Conservation (phyloP, 2,888 invertebrate genomes). For the Steinernema carpocapsae region DNA sequence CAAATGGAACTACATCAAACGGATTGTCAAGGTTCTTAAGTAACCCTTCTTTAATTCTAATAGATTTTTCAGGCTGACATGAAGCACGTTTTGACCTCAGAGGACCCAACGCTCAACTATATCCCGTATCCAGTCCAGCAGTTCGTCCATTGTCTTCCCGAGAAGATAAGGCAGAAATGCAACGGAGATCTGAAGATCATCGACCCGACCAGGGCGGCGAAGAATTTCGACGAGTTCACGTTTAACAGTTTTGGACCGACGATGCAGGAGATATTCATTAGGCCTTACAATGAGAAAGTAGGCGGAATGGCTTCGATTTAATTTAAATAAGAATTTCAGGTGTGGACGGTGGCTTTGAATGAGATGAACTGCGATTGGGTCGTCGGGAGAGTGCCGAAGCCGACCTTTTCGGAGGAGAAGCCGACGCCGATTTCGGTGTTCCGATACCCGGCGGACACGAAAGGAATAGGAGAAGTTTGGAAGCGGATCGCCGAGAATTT, state of each 20-base stretch:
- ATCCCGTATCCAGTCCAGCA: slow-evolving; percentile 55
- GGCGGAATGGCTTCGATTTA: too few species aligned
- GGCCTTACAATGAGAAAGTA: slow-evolving; percentile 62
- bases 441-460: slow-evolving; percentile 53
- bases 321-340: slow-evolving; percentile 23
- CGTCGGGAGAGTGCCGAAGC: slow-evolving; percentile 55
- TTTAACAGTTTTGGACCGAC: slow-evolving; percentile 54
- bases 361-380: slow-evolving; percentile 56
- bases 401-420: slow-evolving; percentile 31
- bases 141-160: slow-evolving; percentile 51
- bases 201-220: slow-evolving; percentile 12
- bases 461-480: slow-evolving; percentile 58
- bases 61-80: slow-evolving; percentile 49
- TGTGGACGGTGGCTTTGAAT: slow-evolving; percentile 54
- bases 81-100: slow-evolving; percentile 30
- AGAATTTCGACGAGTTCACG: slow-evolving; percentile 59
- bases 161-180: slow-evolving; percentile 46
- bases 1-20: slow-evolving; percentile 45
- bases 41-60: not conserved
- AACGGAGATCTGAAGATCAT: slow-evolving; percentile 46
- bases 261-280: slow-evolving; percentile 56
- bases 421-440: slow-evolving; percentile 13
- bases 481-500: slow-evolving; percentile 42
- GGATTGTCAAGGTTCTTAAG: slow-evolving; percentile 46
- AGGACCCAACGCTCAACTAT: slow-evolving; percentile 37